A percentile compares a stretch with the other conserved stretches of the same genome.
Conservation (phyloP, 2,113 vertebrate genomes). For the Lanius ludovicianus region DNA sequence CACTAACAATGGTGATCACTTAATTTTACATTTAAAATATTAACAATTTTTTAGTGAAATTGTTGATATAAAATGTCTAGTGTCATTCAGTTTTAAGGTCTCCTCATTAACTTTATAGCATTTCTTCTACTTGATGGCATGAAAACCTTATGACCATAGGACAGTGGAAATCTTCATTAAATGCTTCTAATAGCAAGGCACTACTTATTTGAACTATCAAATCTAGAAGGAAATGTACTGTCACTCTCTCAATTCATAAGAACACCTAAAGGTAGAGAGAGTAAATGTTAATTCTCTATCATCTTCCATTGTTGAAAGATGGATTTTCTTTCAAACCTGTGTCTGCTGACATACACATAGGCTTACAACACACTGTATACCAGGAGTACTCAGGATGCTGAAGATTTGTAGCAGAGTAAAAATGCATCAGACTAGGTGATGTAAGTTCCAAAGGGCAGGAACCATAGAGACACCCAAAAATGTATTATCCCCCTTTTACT, state of each 20-base stretch:
- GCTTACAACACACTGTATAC: background rate
- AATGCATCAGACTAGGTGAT: background rate
- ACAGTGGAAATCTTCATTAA: background rate
- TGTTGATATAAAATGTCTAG: background rate
- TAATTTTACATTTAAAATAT: background rate
- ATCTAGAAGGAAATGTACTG: background rate
- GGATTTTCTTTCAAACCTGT: background rate
- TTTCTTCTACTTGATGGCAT: background rate
- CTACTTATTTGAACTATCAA: background rate
- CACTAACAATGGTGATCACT: background rate
- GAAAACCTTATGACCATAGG: background rate
- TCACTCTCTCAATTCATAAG: background rate
- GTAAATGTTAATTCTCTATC: background rate
- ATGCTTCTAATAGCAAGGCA: background rate
- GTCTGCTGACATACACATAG: background rate
- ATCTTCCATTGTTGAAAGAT: background rate
- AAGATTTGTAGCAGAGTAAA: background rate
- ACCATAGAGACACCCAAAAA: background rate
- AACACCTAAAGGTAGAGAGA: background rate
- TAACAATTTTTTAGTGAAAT: background rate
- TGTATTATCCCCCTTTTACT: background rate
- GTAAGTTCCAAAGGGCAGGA: background rate
- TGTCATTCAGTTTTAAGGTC: background rate
- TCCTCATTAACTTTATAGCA: background rate
- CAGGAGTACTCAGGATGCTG: background rate